These are phyloP conservation scores for Pachyrhynchus sulphureomaculatus DNA, from an alignment of 1,140 invertebrate genomes.

Conservation along the genomic window DNA sequence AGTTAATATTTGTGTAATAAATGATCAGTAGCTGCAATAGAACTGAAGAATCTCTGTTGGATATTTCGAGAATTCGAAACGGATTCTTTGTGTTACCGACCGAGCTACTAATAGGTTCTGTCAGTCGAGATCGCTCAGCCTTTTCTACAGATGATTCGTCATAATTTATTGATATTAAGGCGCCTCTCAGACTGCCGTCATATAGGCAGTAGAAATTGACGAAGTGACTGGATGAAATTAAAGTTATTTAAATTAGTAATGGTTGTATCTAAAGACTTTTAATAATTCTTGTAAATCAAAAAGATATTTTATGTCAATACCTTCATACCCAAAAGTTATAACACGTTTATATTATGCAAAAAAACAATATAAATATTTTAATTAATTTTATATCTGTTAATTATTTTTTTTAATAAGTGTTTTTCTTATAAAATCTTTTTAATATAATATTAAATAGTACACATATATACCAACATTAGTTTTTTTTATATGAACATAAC, in stretches of 20 bases:
- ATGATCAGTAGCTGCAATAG: conserved; percentile 43
- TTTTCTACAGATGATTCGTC: conserved; percentile 30
- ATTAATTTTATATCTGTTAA: no score
- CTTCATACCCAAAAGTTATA: no score
- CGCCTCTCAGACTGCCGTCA: conserved; percentile 34
- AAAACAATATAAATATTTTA: no score
- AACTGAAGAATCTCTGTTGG: conserved; percentile 33
- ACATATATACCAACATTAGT: no score
- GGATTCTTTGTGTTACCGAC: conserved; percentile 34
- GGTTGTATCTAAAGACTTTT: no score
- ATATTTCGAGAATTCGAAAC: conserved; percentile 33
- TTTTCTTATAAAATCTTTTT: no score
- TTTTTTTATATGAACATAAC: no score
- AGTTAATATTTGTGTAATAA: conserved; percentile 47
- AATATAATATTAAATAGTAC: no score
- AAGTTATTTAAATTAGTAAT: conserved; percentile 30
- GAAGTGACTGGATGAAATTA: conserved; percentile 23
- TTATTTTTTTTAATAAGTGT: no score
- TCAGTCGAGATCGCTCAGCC: conserved; percentile 36
- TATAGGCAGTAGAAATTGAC: conserved; percentile 17
- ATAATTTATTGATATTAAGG: conserved; percentile 46
- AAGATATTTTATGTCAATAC: no score
- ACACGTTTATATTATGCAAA: no score
- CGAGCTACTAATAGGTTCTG: conserved; percentile 45
- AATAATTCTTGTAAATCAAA: no score